Evolutionary conservation across 2,113 vertebrate species (phyloP).

Genomic region (Natator depressus): DNA sequence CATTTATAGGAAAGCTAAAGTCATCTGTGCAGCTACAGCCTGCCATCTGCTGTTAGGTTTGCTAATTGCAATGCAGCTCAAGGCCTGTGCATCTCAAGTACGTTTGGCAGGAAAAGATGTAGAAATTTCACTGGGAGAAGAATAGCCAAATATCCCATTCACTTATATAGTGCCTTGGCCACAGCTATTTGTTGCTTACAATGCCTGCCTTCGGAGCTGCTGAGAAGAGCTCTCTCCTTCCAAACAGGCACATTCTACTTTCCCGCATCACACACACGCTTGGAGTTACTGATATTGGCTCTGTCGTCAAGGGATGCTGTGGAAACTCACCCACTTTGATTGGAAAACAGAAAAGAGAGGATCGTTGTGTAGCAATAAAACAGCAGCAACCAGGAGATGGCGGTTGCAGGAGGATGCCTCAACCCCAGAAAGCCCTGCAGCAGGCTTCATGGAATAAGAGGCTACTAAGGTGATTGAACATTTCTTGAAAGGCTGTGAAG

Average conservation of each 20-base stretch:
- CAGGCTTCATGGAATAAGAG: background rate
- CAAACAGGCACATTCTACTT: background rate
- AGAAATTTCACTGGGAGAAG: rapidly evolving
- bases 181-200: background rate
- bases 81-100: rapidly evolving
- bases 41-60: constrained; percentile 51
- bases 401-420: background rate
- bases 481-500: constrained; percentile 9
- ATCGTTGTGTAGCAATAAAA: background rate
- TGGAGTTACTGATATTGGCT: background rate
- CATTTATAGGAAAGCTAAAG: rapidly evolving
- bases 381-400: background rate
- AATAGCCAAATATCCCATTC: rapidly evolving
- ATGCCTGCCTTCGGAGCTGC: background rate
- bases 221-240: background rate
- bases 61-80: background rate
- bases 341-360: background rate
- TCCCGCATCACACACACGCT: background rate
- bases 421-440: background rate
- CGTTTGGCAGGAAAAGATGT: rapidly evolving
- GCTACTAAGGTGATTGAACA: background rate
- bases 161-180: background rate
- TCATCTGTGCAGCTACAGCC: background rate
- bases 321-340: background rate
- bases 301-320: background rate